Conservation (phyloP, 92 coral and sea anemone genomes). For the Epizoanthus fatuus region DNA sequence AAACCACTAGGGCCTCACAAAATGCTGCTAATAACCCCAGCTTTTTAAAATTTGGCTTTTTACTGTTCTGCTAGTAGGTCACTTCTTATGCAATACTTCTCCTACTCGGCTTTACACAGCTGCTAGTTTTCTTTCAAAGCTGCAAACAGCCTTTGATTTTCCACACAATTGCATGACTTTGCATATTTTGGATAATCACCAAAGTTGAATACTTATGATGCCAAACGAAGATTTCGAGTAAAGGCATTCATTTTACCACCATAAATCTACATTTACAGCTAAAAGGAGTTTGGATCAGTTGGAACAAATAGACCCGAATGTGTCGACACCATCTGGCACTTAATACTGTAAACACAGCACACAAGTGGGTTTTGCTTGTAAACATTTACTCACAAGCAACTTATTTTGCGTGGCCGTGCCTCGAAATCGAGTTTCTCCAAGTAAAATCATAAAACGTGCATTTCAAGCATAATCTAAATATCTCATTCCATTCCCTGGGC, state of each 20-base stretch:
- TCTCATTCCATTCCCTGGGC: constrained; percentile 2
- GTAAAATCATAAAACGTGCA: not conserved
- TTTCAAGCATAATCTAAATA: constrained; percentile 19
- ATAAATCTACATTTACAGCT: not conserved
- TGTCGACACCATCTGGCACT: constrained; percentile 9
- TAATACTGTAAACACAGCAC: not conserved
- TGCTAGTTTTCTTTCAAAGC: not conserved
- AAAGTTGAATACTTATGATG: not conserved
- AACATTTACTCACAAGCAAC: not conserved
- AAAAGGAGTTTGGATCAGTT: constrained; percentile 20
- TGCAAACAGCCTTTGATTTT: not conserved
- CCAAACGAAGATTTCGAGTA: not conserved
- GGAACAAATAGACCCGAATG: not conserved
- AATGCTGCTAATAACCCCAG: no score
- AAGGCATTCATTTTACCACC: not conserved
- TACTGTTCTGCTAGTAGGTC: no score
- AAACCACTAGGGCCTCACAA: no score
- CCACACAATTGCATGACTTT: not conserved
- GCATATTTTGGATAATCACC: constrained; percentile 10
- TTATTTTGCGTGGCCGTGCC: not conserved
- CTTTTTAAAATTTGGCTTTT: no score
- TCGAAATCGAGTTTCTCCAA: not conserved
- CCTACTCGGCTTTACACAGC: not conserved
- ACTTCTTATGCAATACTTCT: no score
- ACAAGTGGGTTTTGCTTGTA: not conserved